Evolutionary conservation across 2,113 vertebrate genomes (phyloP).

Genomic region (Elanus axillaris): DNA sequence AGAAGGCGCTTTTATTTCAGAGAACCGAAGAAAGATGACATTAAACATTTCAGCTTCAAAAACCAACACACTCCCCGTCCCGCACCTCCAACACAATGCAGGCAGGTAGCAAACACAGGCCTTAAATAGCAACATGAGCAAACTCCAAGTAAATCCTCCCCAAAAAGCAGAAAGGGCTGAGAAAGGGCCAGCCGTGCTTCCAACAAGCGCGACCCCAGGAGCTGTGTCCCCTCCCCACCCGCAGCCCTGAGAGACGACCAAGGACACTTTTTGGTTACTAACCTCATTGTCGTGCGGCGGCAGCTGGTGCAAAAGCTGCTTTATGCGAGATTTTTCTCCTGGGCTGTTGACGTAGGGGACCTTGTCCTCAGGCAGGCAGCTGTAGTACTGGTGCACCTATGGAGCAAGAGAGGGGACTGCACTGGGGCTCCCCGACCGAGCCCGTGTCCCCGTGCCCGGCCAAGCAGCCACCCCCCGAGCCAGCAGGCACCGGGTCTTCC

Average conservation of each 20-base stretch:
- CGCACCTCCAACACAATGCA: not conserved
- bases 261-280: constrained; percentile 38
- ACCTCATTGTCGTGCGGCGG: constrained; percentile 99
- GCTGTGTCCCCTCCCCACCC: not conserved
- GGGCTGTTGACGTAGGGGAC: constrained; percentile 98
- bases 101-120: not conserved
- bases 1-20: not conserved
- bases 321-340: constrained; percentile 94
- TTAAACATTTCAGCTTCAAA: not conserved
- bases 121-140: rapidly evolving
- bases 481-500: not conserved
- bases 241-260: not conserved
- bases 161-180: not conserved
- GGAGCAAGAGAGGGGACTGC: constrained; percentile 13
- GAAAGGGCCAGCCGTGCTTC: not conserved
- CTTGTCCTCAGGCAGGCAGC: constrained; percentile 97
- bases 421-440: not conserved
- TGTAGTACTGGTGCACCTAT: constrained; percentile 97
- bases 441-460: not conserved
- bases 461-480: not conserved
- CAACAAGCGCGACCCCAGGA: not conserved
- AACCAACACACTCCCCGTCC: not conserved
- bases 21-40: not conserved
- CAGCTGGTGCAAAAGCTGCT: constrained; percentile 95
- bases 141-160: not conserved